Conservation (phyloP, 2,113 vertebrate genomes). For the Camarhynchus parvulus region DNA sequence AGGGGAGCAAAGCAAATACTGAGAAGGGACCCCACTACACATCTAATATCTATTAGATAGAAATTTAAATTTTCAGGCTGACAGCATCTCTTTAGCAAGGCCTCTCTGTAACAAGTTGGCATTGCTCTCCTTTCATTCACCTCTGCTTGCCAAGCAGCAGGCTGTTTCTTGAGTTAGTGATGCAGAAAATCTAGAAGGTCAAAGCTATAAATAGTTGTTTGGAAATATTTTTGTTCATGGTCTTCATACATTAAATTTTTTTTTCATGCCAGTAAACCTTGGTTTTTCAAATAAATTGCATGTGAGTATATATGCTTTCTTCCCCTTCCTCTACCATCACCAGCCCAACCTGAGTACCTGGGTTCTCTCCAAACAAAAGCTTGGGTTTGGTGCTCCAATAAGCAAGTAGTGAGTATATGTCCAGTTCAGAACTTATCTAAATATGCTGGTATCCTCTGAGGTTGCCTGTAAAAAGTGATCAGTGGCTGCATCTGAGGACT, state of each 20-base stretch:
- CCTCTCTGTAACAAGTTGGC: not conserved
- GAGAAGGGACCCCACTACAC: not conserved
- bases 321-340: not conserved
- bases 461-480: not conserved
- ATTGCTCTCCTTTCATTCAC: constrained; percentile 38
- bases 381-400: not conserved
- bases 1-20: not conserved
- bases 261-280: not conserved
- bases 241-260: constrained; percentile 36
- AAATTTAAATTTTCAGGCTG: not conserved
- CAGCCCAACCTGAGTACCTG: not conserved
- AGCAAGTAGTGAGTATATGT: not conserved
- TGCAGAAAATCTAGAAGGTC: constrained; percentile 66
- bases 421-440: not conserved
- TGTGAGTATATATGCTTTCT: not conserved
- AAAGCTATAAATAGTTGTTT: constrained; percentile 61
- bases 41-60: not conserved
- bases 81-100: not conserved
- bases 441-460: not conserved
- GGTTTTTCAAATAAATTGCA: not conserved
- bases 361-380: not conserved
- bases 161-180: constrained; percentile 49
- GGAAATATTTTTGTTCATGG: constrained; percentile 38
- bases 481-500: not conserved
- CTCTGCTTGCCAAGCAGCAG: constrained; percentile 51